Percentiles rank a stretch among this genome's conserved stretches.
These are phyloP conservation scores for Cottus gobio DNA, from an alignment of 2,113 vertebrate species.

Conservation along the genomic window DNA sequence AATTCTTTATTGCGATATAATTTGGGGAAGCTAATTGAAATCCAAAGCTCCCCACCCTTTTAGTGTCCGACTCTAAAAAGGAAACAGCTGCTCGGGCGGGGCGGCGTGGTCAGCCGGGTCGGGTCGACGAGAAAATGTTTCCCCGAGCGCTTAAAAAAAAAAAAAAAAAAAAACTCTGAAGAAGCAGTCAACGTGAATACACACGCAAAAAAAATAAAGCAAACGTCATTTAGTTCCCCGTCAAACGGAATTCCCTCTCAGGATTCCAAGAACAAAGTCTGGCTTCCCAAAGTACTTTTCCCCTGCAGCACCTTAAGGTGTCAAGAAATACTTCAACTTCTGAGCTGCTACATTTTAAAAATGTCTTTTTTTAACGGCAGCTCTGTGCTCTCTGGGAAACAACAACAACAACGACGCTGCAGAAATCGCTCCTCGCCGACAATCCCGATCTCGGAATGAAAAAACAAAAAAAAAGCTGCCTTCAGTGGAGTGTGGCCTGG, in stretches of 20 bases:
- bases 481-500: constrained; percentile 2
- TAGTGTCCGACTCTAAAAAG: not conserved
- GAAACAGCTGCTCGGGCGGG: no score
- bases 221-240: not conserved
- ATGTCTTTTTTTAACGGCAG: not conserved
- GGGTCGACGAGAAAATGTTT: not conserved
- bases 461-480: not conserved
- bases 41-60: not conserved
- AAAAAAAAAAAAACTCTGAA: no score
- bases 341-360: constrained; percentile 7
- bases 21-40: not conserved
- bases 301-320: not conserved
- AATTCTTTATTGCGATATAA: not conserved
- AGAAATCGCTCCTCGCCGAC: not conserved
- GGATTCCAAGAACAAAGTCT: not conserved
- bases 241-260: not conserved
- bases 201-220: not conserved
- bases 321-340: constrained; percentile 20
- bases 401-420: not conserved
- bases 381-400: not conserved
- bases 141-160: no score
- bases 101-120: not conserved
- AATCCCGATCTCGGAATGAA: not conserved
- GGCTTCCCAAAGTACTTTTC: not conserved
- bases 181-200: not conserved